A percentile compares a stretch with the other conserved stretches of the same genome.
phyloP scores from a whole-genome alignment of 2,888 invertebrate species.

The Halocaridina rubra region DNA sequence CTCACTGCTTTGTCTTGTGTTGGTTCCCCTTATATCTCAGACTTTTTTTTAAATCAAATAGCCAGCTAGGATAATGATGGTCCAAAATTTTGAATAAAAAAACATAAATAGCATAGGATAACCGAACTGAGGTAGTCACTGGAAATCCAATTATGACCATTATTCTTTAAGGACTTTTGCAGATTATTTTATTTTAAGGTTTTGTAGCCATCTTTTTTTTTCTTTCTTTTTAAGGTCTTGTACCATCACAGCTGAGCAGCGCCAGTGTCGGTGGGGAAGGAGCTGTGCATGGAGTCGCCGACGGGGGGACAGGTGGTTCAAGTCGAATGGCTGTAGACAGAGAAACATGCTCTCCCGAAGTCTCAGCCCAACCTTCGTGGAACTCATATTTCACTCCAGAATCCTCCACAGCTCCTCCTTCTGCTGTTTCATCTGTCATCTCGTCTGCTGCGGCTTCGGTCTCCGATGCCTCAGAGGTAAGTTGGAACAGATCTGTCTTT shows the following conservation, averaged over 20 bases:
- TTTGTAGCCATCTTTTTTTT: neutral
- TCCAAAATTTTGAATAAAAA: too few species aligned
- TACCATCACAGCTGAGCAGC: neutral
- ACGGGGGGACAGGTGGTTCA: neutral
- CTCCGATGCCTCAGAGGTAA: slow-evolving; percentile 53
- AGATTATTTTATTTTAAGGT: too few species aligned
- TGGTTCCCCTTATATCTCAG: too few species aligned
- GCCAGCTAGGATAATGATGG: too few species aligned
- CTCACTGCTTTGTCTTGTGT: too few species aligned
- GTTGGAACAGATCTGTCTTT: neutral
- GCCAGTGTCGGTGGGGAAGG: neutral
- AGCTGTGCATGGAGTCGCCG: neutral
- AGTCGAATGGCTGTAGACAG: neutral
- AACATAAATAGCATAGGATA: too few species aligned
- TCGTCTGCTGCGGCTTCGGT: slow-evolving; percentile 32
- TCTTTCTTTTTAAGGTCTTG: neutral
- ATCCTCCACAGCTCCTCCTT: slow-evolving; percentile 15
- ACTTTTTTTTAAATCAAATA: too few species aligned
- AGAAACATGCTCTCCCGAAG: neutral
- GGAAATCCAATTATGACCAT: too few species aligned
- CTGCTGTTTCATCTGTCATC: slow-evolving; percentile 10
- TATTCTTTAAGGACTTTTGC: too few species aligned
- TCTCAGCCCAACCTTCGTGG: neutral
- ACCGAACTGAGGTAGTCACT: too few species aligned
- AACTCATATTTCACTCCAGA: neutral